These are phyloP conservation scores for Engraulis encrasicolus DNA, from an alignment of 2,113 vertebrate genomes.

Conservation along the genomic window DNA sequence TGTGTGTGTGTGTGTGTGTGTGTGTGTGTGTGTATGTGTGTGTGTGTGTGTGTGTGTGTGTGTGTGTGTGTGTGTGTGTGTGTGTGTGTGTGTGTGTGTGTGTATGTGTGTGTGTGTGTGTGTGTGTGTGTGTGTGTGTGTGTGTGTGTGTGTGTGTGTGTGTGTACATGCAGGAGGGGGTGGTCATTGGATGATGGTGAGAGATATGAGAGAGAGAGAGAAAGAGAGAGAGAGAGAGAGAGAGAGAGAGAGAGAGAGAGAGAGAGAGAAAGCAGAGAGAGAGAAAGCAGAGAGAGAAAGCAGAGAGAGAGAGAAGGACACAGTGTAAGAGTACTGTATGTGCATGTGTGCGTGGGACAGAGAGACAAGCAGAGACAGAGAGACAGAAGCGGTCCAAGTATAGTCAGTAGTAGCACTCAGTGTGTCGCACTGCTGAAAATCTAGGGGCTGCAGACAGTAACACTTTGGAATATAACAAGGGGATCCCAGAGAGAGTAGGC, in stretches of 20 bases:
- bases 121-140: neutral
- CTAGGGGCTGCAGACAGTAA: too few species aligned
- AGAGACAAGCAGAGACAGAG: too few species aligned
- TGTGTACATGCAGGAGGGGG: conserved; percentile 24
- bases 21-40: neutral
- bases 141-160: neutral
- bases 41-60: neutral
- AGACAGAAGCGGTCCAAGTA: too few species aligned
- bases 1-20: neutral
- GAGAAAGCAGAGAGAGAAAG: conserved; percentile 16
- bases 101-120: neutral
- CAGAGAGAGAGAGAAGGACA: too few species aligned
- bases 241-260: neutral
- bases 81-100: neutral
- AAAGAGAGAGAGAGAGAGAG: conserved; percentile 8
- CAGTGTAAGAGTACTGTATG: conserved; percentile 35
- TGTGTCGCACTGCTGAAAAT: too few species aligned
- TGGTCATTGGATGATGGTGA: too few species aligned
- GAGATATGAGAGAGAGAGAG: conserved; percentile 21
- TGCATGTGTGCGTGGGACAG: too few species aligned
- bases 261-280: conserved; percentile 23
- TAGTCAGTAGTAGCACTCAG: too few species aligned
- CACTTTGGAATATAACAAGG: too few species aligned
- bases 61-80: conserved; percentile 5
- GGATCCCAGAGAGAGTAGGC: too few species aligned